Conservation (phyloP, 2,888 invertebrate species). For the Stenchaetothrips biformis region DNA sequence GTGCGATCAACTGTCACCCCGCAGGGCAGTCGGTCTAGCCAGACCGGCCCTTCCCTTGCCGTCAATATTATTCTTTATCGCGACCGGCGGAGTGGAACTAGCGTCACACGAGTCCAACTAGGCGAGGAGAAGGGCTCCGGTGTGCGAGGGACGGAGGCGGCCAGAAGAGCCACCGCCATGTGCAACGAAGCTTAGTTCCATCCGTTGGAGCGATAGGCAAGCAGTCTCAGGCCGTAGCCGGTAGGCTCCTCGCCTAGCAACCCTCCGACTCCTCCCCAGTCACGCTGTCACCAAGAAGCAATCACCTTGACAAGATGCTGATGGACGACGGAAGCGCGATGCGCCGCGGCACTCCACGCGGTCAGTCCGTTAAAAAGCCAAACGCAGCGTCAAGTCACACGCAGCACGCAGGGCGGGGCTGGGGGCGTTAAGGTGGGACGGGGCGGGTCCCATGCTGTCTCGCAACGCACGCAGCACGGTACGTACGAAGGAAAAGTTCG, state of each 20-base stretch:
- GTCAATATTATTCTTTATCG: too few relatives aligned
- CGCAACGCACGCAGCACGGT: background rate
- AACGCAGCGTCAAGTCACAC: background rate
- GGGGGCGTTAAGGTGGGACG: slow-evolving; percentile 19
- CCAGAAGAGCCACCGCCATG: too few relatives aligned
- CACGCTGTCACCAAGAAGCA: too few relatives aligned
- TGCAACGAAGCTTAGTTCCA: too few relatives aligned
- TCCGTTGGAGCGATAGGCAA: too few relatives aligned
- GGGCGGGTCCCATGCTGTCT: background rate
- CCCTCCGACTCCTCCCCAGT: too few relatives aligned
- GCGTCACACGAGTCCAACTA: too few relatives aligned
- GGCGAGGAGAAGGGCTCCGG: too few relatives aligned
- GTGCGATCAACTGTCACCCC: slow-evolving; percentile 22
- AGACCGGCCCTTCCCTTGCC: too few relatives aligned
- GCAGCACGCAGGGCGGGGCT: background rate
- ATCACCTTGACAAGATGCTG: slow-evolving; percentile 1
- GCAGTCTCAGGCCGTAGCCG: too few relatives aligned
- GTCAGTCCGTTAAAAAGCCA: slow-evolving; percentile 14
- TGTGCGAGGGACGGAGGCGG: background rate
- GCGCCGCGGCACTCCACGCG: background rate
- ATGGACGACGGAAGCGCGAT: background rate
- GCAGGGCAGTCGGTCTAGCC: background rate
- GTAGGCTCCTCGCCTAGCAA: too few relatives aligned
- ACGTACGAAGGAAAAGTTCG: slow-evolving; percentile 16
- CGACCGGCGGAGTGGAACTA: too few relatives aligned